phyloP scores from a whole-genome alignment of 2,888 invertebrate species.

The Galerucella pusilla region DNA sequence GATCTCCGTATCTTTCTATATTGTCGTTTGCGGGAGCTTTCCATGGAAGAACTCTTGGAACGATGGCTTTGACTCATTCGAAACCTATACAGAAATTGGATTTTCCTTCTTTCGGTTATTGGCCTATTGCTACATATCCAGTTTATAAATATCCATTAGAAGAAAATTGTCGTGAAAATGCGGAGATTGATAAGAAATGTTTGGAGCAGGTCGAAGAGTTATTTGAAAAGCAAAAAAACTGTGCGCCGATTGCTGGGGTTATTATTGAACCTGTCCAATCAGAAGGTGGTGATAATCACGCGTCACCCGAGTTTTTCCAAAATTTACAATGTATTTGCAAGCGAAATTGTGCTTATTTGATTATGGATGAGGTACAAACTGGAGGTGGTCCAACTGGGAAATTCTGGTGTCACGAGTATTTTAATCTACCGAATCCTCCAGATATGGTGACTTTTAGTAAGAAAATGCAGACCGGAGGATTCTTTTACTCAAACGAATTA shows the following conservation, averaged over 20 bases:
- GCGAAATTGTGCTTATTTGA: constrained; percentile 79
- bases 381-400: constrained; percentile 93
- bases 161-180: constrained; percentile 81
- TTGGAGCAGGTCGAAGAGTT: constrained; percentile 77
- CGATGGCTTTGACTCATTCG: constrained; percentile 88
- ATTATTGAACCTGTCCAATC: constrained; percentile 96
- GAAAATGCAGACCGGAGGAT: constrained; percentile 97
- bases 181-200: constrained; percentile 80
- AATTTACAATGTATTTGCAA: constrained; percentile 83
- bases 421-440: constrained; percentile 84
- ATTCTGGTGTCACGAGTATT: constrained; percentile 96
- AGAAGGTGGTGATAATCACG: constrained; percentile 95
- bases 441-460: constrained; percentile 98
- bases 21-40: constrained; percentile 91
- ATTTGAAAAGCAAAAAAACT: constrained; percentile 66
- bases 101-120: constrained; percentile 88
- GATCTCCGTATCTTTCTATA: constrained; percentile 84
- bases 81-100: constrained; percentile 91
- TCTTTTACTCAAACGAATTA: constrained; percentile 82
- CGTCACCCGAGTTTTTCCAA: constrained; percentile 89
- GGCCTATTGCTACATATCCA: constrained; percentile 95
- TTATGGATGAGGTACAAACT: constrained; percentile 98
- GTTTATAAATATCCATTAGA: constrained; percentile 92
- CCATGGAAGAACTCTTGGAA: constrained; percentile 95
- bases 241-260: constrained; percentile 82